phyloP scores from a whole-genome alignment of 2,113 vertebrate species.

The Bettongia penicillata region DNA sequence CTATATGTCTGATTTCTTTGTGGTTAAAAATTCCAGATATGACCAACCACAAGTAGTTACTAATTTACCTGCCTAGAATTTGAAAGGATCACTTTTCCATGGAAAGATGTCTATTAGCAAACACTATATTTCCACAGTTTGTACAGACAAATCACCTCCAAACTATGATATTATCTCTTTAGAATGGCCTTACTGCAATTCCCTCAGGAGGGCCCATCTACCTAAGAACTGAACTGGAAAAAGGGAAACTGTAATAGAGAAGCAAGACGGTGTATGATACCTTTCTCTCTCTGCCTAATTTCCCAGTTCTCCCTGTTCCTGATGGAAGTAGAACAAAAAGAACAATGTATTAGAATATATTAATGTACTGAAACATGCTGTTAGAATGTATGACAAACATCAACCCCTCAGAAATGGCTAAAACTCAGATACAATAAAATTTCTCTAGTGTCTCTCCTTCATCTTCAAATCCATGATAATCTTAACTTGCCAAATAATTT shows the following conservation, averaged over 20 bases:
- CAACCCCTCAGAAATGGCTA: constrained; percentile 41
- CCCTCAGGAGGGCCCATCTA: constrained; percentile 33
- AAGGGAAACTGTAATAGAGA: neutral
- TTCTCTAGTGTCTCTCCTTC: neutral
- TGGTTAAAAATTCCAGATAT: constrained; percentile 62
- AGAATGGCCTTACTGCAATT: constrained; percentile 8
- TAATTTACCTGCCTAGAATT: constrained; percentile 53
- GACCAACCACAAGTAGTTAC: constrained; percentile 48
- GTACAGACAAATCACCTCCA: constrained; percentile 44
- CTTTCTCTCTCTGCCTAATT: neutral
- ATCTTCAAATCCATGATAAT: constrained; percentile 40
- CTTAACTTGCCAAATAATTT: constrained; percentile 43
- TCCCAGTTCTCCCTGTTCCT: constrained; percentile 31
- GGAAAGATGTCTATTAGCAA: constrained; percentile 54
- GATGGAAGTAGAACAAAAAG: constrained; percentile 35
- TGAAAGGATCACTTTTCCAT: constrained; percentile 45
- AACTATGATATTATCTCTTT: constrained; percentile 11
- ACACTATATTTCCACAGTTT: constrained; percentile 43
- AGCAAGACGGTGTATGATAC: neutral
- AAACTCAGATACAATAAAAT: constrained; percentile 50
- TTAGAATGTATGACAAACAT: neutral
- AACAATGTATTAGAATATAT: constrained; percentile 23
- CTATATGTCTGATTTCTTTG: constrained; percentile 30
- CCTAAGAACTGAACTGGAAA: neutral
- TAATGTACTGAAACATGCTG: constrained; percentile 41